A percentile compares a stretch with the other conserved stretches of the same genome.
Evolutionary conservation across 2,888 invertebrate genomes (phyloP).

Genomic region (Lutraria lutraria): DNA sequence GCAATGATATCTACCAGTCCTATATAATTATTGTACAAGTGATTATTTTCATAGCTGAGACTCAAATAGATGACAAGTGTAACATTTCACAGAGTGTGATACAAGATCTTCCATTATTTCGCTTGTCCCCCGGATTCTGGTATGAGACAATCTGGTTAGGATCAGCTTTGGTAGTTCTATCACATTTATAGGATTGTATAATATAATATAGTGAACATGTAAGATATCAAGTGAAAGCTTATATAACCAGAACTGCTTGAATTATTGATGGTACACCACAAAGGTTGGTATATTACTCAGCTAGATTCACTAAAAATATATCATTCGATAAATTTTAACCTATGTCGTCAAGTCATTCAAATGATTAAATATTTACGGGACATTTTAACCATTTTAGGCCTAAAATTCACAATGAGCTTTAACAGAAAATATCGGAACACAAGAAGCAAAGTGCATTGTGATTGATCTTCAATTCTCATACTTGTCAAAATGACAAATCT

Average conservation of each 20-base stretch:
- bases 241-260: neutral
- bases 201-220: neutral
- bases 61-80: neutral
- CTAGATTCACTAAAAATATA: neutral
- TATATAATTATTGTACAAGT: neutral
- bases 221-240: neutral
- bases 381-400: too few relatives aligned
- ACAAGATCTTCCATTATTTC: neutral
- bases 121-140: neutral
- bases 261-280: neutral
- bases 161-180: neutral
- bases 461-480: too few relatives aligned
- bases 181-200: neutral
- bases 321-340: neutral
- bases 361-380: too few relatives aligned
- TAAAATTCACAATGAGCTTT: too few relatives aligned
- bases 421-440: too few relatives aligned
- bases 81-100: neutral
- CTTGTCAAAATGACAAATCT: too few relatives aligned
- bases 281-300: neutral
- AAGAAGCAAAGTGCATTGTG: too few relatives aligned
- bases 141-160: neutral
- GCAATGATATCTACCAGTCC: neutral
- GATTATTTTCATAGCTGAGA: neutral
- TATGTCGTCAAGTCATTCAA: too few relatives aligned